These are phyloP conservation scores for Cephus runcator DNA, from an alignment of 2,888 invertebrate species.

Conservation along the genomic window DNA sequence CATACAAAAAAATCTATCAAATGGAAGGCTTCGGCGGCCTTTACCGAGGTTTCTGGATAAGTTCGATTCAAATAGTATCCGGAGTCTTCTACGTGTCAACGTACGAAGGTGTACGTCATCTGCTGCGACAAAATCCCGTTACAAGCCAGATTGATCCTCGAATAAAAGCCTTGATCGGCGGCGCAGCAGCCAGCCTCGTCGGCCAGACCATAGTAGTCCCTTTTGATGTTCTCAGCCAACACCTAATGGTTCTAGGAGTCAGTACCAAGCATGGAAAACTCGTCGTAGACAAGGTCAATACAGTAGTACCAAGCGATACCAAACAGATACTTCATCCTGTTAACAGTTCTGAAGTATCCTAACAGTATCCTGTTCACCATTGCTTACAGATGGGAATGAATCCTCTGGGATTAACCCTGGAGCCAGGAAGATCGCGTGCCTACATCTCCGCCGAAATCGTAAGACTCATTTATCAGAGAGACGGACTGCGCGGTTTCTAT, in stretches of 20 bases:
- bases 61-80: conserved; percentile 85
- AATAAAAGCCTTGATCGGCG: conserved; percentile 85
- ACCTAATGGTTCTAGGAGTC: conserved; percentile 92
- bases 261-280: conserved; percentile 55
- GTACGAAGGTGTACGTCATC: conserved; percentile 89
- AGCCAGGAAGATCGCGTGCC: conserved; percentile 72
- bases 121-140: conserved; percentile 72
- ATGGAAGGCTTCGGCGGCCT: conserved; percentile 88
- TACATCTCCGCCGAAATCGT: conserved; percentile 81
- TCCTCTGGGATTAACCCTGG: conserved; percentile 78
- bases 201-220: conserved; percentile 97
- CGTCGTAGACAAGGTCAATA: conserved; percentile 52
- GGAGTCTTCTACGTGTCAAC: conserved; percentile 94
- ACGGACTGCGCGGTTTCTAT: conserved; percentile 91
- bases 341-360: neutral
- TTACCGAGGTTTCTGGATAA: conserved; percentile 96
- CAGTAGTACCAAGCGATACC: neutral
- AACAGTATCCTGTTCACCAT: neutral
- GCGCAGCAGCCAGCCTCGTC: conserved; percentile 90
- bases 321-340: neutral
- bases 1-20: conserved; percentile 86
- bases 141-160: conserved; percentile 71
- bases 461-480: conserved; percentile 79
- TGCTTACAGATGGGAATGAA: conserved; percentile 71
- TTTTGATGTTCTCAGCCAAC: conserved; percentile 96